These are phyloP conservation scores for Onychostruthus taczanowskii DNA, from an alignment of 2,113 vertebrate genomes.

Conservation along the genomic window DNA sequence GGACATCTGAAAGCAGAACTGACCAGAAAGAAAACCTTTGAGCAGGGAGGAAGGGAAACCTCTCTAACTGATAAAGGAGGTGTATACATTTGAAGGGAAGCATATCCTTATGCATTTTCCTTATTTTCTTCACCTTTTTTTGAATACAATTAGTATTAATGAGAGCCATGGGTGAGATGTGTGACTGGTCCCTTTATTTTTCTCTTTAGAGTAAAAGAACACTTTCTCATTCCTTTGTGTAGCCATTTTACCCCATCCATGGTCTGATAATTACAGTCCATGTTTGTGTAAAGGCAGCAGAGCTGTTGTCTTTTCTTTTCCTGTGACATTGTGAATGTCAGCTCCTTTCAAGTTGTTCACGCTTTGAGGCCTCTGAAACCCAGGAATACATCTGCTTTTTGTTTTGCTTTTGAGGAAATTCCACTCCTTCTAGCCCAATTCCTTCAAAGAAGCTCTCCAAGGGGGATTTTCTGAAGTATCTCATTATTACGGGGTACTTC, in stretches of 20 bases:
- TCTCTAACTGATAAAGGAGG: neutral
- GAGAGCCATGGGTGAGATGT: neutral
- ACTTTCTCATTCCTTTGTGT: neutral
- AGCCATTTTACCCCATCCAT: neutral
- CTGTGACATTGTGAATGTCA: constrained; percentile 7
- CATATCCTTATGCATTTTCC: neutral
- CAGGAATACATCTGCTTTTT: neutral
- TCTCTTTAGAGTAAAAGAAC: neutral
- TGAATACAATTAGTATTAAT: neutral
- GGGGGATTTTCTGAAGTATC: neutral
- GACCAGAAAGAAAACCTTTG: neutral
- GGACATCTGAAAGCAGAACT: neutral
- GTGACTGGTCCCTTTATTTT: neutral
- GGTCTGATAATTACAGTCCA: neutral
- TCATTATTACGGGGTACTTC: neutral
- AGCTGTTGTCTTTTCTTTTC: neutral
- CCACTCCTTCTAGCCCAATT: neutral
- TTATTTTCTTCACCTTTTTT: neutral
- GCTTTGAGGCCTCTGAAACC: constrained; percentile 16
- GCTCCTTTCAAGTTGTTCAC: neutral
- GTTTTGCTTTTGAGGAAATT: constrained; percentile 37
- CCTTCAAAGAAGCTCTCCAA: neutral
- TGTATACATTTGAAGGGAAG: neutral
- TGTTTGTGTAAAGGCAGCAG: neutral
- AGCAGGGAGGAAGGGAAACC: neutral